Conservation (phyloP, 1,140 invertebrate genomes). For the Wasmannia auropunctata region DNA sequence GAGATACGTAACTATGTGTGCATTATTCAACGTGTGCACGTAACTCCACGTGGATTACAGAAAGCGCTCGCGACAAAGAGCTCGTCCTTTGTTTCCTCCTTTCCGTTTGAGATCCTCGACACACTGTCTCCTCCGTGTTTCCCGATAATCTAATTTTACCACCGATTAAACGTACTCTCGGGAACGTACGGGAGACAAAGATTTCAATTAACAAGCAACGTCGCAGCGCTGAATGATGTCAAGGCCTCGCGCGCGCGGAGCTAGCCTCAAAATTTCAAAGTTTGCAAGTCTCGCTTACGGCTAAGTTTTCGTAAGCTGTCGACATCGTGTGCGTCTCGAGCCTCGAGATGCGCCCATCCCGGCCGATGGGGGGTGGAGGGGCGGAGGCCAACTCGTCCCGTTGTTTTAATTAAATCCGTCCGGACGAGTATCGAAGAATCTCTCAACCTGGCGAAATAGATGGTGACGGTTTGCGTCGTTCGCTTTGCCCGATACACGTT, state of each 20-base stretch:
- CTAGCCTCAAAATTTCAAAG: conserved; percentile 9
- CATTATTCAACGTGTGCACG: neutral
- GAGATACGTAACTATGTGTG: neutral
- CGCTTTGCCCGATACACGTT: neutral
- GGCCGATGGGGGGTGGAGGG: no score
- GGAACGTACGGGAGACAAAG: neutral
- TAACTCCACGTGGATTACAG: neutral
- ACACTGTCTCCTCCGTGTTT: neutral
- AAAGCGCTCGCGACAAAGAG: neutral
- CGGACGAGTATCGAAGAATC: conserved; percentile 27
- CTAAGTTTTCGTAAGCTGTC: conserved; percentile 24
- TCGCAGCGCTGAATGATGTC: neutral
- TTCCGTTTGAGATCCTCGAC: neutral
- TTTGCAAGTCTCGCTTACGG: conserved; percentile 10
- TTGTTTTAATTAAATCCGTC: conserved; percentile 68
- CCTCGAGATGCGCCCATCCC: neutral
- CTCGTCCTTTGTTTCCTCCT: no score
- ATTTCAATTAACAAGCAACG: conserved; percentile 25
- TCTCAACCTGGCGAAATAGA: neutral
- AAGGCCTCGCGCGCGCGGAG: neutral
- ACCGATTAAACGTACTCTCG: neutral
- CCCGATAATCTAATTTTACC: neutral
- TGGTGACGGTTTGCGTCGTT: neutral
- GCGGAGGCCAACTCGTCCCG: no score
- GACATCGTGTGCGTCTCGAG: neutral